These are phyloP conservation scores for Tortrix viridana DNA, from an alignment of 2,888 invertebrate genomes.

Conservation along the genomic window DNA sequence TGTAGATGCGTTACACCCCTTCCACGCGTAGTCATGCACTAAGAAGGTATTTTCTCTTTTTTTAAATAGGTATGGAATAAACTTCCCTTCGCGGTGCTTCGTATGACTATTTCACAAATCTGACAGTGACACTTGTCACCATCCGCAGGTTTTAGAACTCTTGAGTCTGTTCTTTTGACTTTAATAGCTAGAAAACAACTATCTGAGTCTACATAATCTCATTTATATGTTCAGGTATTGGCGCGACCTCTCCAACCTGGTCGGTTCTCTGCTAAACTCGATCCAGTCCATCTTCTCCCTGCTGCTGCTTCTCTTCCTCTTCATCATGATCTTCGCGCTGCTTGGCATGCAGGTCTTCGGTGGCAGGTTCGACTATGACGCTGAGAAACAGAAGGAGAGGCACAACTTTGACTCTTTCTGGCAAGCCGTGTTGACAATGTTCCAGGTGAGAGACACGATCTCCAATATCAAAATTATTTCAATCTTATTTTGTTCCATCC, in stretches of 20 bases:
- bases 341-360: conserved; percentile 99
- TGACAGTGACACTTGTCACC: no score
- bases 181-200: no score
- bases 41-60: no score
- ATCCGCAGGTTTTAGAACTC: no score
- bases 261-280: conserved; percentile 98
- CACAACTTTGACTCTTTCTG: conserved; percentile 99
- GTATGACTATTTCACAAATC: no score
- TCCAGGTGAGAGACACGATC: conserved; percentile 89
- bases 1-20: no score
- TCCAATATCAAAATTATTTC: background rate
- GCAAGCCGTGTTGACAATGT: conserved; percentile 99
- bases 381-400: conserved; percentile 93
- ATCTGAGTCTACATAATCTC: no score
- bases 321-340: conserved; percentile 99
- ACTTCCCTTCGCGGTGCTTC: no score
- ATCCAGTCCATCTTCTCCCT: conserved; percentile 99
- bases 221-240: conserved; percentile 90
- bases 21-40: no score
- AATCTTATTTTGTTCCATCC: background rate
- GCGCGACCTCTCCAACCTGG: conserved; percentile 98
- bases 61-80: no score
- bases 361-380: conserved; percentile 96
- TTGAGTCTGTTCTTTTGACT: no score
- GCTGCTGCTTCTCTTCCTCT: conserved; percentile 97